These are phyloP conservation scores for Drosophila fulvimacula DNA, from an alignment of 2,888 invertebrate genomes.

Conservation along the genomic window DNA sequence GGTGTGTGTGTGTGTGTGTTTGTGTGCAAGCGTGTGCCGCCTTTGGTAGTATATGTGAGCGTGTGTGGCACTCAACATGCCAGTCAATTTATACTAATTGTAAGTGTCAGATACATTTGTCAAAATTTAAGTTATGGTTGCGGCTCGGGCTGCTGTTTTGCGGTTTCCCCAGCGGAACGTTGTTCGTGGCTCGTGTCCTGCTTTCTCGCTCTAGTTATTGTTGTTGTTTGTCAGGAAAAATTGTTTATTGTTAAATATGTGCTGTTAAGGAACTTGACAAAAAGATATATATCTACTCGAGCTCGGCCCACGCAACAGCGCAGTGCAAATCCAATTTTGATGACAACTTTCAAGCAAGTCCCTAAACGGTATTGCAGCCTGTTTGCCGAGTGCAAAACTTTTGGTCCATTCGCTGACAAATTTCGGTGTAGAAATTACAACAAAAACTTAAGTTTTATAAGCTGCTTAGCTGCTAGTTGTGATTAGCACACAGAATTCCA, in stretches of 20 bases:
- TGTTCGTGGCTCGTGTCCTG: conserved; percentile 37
- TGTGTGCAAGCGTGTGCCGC: conserved; percentile 3
- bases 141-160: conserved; percentile 64
- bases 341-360: conserved; percentile 51
- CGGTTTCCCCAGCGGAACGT: conserved; percentile 55
- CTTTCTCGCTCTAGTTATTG: background rate
- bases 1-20: conserved; percentile 11
- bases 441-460: conserved; percentile 73
- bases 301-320: conserved; percentile 15
- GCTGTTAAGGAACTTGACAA: conserved; percentile 63
- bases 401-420: conserved; percentile 40
- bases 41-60: conserved; percentile 40
- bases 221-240: conserved; percentile 61
- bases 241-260: conserved; percentile 73
- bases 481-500: conserved; percentile 73
- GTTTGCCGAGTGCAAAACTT: conserved; percentile 56
- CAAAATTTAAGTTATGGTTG: conserved; percentile 79
- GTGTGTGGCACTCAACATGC: conserved; percentile 80
- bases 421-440: conserved; percentile 57
- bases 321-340: conserved; percentile 23
- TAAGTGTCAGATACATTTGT: conserved; percentile 80
- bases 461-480: conserved; percentile 79
- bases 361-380: conserved; percentile 69
- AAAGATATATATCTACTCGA: conserved; percentile 36
- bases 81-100: conserved; percentile 81